Evolutionary conservation across 2,113 vertebrate genomes (phyloP).

Genomic region (Syrrhaptes paradoxus): DNA sequence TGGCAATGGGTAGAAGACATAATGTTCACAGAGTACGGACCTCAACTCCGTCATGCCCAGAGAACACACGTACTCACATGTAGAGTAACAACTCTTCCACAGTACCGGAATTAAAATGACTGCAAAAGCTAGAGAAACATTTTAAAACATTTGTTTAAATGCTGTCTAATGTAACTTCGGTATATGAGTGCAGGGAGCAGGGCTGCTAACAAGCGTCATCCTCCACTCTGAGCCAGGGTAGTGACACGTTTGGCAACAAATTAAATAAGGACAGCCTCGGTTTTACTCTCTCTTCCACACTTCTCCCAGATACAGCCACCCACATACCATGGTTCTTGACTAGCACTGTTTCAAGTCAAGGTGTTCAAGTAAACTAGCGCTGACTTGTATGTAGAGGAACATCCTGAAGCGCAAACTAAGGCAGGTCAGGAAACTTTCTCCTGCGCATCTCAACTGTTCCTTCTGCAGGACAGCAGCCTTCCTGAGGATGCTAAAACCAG

Average conservation of each 20-base stretch:
- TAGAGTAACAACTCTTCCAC: background rate
- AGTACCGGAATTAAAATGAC: background rate
- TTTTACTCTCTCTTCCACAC: background rate
- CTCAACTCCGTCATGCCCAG: rapidly evolving
- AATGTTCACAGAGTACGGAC: rapidly evolving
- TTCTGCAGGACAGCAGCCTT: background rate
- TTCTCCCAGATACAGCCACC: background rate
- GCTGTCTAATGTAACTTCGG: background rate
- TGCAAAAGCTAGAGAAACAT: background rate
- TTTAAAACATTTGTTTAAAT: background rate
- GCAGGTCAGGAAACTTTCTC: background rate
- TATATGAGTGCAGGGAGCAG: rapidly evolving
- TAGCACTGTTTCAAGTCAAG: background rate
- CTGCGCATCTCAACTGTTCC: background rate
- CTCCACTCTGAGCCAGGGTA: background rate
- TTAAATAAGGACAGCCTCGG: background rate
- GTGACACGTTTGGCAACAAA: background rate
- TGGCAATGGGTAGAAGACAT: background rate
- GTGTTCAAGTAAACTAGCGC: background rate
- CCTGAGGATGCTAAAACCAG: background rate
- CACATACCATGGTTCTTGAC: background rate
- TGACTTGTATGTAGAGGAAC: background rate
- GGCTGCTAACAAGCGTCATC: background rate
- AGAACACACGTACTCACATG: background rate
- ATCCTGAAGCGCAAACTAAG: background rate